Percentiles rank a stretch among this genome's conserved stretches.
phyloP scores from a whole-genome alignment of 2,113 vertebrate species.

The Sinocyclocheilus maitianheensis region DNA sequence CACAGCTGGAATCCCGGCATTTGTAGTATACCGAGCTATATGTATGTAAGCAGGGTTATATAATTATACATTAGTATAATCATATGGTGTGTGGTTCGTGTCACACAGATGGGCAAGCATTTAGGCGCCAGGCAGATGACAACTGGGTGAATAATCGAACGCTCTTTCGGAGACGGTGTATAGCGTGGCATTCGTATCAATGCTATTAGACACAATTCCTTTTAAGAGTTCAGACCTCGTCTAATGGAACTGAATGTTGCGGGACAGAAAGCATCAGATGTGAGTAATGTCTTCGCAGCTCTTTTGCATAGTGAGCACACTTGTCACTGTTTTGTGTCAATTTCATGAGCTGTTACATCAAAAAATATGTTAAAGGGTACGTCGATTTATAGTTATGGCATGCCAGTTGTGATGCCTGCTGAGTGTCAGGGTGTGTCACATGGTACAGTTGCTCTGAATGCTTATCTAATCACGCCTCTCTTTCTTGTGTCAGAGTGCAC shows the following conservation, averaged over 20 bases:
- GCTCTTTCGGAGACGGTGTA: constrained; percentile 2
- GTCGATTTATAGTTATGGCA: constrained; percentile 4
- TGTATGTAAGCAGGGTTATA: neutral
- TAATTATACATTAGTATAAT: constrained; percentile 11
- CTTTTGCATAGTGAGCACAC: constrained; percentile 4
- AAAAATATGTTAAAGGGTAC: constrained; percentile 18
- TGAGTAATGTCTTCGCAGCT: constrained; percentile 21
- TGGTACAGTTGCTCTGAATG: constrained; percentile 34
- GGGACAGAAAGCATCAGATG: constrained; percentile 39
- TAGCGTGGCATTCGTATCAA: constrained; percentile 14
- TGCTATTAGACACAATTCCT: constrained; percentile 5
- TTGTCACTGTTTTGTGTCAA: constrained; percentile 29
- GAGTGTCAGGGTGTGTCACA: constrained; percentile 35
- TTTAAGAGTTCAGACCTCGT: neutral
- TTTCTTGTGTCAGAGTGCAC: constrained; percentile 45
- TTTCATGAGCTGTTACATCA: constrained; percentile 15
- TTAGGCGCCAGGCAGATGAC: constrained; percentile 3
- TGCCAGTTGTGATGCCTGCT: constrained; percentile 8
- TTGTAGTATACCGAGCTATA: neutral
- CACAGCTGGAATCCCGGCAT: neutral
- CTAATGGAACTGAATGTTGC: constrained; percentile 31
- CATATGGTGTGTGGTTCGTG: neutral
- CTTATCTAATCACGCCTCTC: constrained; percentile 37
- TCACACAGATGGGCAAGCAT: constrained; percentile 38
- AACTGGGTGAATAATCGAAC: constrained; percentile 22